A percentile compares a stretch with the other conserved stretches of the same genome.
These are phyloP conservation scores for Sciurus niger DNA, from an alignment of 2,113 vertebrate species.

Conservation along the genomic window DNA sequence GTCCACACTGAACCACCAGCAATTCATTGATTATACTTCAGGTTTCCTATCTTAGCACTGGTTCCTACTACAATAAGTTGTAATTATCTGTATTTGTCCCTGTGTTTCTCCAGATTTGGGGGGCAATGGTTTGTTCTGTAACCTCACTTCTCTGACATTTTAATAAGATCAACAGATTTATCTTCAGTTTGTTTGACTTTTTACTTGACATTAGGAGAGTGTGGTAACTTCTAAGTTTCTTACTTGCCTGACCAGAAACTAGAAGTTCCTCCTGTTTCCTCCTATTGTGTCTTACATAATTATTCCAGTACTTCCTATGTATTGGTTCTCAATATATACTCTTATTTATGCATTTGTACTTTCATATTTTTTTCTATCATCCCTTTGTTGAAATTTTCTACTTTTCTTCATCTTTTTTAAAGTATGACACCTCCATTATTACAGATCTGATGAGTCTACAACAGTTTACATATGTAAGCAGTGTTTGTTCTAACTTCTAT, in stretches of 20 bases:
- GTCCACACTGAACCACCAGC: not conserved
- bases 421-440: not conserved
- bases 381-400: not conserved
- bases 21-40: not conserved
- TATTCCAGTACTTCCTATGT: not conserved
- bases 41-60: not conserved
- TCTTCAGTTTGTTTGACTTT: not conserved
- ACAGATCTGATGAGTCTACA: not conserved
- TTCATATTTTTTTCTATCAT: not conserved
- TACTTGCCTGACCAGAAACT: no score
- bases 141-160: not conserved
- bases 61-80: not conserved
- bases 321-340: not conserved
- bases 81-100: not conserved
- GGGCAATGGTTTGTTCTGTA: not conserved
- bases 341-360: not conserved
- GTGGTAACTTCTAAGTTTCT: no score
- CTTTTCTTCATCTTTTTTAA: not conserved
- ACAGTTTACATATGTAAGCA: not conserved
- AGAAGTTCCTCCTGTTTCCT: not conserved
- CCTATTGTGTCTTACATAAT: not conserved
- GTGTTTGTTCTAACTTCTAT: not conserved
- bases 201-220: not conserved
- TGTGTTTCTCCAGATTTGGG: not conserved
- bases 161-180: not conserved